Base-by-base conservation (phyloP, 2,888 invertebrate species). In the Papilio elwesi region DNA sequence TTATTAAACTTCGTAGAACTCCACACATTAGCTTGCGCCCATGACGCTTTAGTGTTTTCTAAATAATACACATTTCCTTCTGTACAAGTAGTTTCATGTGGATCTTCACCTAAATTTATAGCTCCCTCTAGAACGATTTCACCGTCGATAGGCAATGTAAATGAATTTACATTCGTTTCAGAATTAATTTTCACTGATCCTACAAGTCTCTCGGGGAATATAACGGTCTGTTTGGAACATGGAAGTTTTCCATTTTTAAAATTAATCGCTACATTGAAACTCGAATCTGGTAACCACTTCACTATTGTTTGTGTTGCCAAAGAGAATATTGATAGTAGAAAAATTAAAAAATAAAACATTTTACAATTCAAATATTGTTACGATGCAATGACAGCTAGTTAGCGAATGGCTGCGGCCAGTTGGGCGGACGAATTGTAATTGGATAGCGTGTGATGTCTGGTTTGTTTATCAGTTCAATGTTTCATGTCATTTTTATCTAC, bases 1-100 rank as follows among this genome's bases (percentile, higher is more conserved):
- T 88, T 85, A 73, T 90, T 94, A 66, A 90, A 90, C 62, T 80
- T 86, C 1, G 86, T 76, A 0, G 90, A 90, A 15, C 82, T 85
- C 94, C 94, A 95, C 13, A 88, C 91, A 62, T 88, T 87, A 0
- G 92, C 87, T 78, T 92, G 85, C 1, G 80, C 78, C 94, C 94
- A 93, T 1, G 85, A 80, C 4, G 86, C 84, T 5, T 79, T 76
- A 0, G 85, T 80, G 65, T 85, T 88, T 51, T 90, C 89, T 51
- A 86, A 75, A 70, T 88, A 92, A 75, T 87, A 86, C 2, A 85
- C 79, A 57, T 87, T 86, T 0, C 85, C 85, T 63, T 79, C 77
- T 66, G 78, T 80, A 71, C 86, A 84, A 51, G 86, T 86, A 1
- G 74, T 78, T n/a, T 91, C 90, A 1, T 79, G 77, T 2, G 77